phyloP scores from a whole-genome alignment of 2,113 vertebrate species.

The Hystrix brachyura region DNA sequence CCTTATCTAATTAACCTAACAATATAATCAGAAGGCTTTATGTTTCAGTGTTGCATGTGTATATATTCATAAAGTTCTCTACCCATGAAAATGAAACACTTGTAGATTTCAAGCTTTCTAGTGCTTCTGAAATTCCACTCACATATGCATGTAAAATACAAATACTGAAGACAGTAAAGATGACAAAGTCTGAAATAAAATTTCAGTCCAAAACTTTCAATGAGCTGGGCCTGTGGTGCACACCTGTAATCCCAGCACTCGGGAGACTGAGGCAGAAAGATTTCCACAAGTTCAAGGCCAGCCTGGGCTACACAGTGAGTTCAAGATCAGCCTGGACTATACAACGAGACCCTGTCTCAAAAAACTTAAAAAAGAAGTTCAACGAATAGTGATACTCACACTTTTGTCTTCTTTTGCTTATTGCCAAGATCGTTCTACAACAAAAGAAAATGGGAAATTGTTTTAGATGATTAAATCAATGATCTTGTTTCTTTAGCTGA shows the following conservation, averaged over 20 bases:
- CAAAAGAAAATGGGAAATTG: conserved; percentile 50
- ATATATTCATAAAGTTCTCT: background rate
- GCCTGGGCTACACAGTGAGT: too few species aligned
- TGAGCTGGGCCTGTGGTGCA: too few species aligned
- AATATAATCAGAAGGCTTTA: background rate
- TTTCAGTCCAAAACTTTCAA: background rate
- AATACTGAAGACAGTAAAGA: background rate
- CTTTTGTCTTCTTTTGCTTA: background rate
- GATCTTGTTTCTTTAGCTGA: background rate
- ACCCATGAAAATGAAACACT: background rate
- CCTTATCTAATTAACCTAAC: background rate
- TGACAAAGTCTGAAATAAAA: conserved; percentile 14
- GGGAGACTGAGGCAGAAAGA: too few species aligned
- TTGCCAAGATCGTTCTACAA: background rate
- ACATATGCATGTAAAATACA: background rate
- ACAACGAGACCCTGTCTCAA: too few species aligned
- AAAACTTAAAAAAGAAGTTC: background rate
- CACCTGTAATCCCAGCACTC: too few species aligned
- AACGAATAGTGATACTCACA: conserved; percentile 64
- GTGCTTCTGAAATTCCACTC: conserved; percentile 7
- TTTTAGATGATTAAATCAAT: conserved; percentile 1
- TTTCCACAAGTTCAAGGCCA: too few species aligned
- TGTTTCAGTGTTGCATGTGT: background rate
- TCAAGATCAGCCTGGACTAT: too few species aligned
- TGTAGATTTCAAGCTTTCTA: background rate